These are phyloP conservation scores for Papilio gigon DNA, from an alignment of 2,888 invertebrate genomes.

Conservation along the genomic window DNA sequence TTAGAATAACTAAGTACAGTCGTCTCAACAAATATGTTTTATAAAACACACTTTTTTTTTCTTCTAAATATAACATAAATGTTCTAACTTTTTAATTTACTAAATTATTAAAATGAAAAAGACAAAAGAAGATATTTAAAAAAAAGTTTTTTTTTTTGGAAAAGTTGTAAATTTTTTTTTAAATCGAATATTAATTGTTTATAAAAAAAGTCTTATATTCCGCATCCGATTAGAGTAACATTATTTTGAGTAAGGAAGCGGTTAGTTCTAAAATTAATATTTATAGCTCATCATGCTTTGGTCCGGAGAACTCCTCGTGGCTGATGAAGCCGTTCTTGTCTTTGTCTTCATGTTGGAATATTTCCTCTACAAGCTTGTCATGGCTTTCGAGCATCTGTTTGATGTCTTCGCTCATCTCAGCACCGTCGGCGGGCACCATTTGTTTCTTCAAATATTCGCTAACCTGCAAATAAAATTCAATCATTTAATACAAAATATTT, in stretches of 20 bases:
- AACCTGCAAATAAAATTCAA: conserved; percentile 82
- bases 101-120: conserved; percentile 2
- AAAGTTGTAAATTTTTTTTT: neutral
- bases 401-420: conserved; percentile 87
- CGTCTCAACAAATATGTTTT: conserved; percentile 47
- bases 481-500: neutral
- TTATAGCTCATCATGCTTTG: conserved; percentile 98
- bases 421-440: conserved; percentile 91
- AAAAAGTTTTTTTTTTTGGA: neutral
- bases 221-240: conserved; percentile 27
- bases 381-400: conserved; percentile 93
- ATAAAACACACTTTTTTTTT: conserved; percentile 8
- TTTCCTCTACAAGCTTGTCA: conserved; percentile 96
- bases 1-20: conserved; percentile 70
- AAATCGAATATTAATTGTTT: neutral
- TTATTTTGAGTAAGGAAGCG: conserved; percentile 39
- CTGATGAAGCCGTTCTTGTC: conserved; percentile 98
- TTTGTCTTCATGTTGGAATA: conserved; percentile 98
- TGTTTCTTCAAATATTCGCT: conserved; percentile 96
- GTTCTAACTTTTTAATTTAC: conserved; percentile 6
- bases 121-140: neutral
- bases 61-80: neutral
- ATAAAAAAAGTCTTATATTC: conserved; percentile 40
- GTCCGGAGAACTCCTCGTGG: conserved; percentile 97
- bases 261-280: conserved; percentile 42